Base-by-base conservation (phyloP, 2,113 vertebrate species). In the Xyrauchen texanus region DNA sequence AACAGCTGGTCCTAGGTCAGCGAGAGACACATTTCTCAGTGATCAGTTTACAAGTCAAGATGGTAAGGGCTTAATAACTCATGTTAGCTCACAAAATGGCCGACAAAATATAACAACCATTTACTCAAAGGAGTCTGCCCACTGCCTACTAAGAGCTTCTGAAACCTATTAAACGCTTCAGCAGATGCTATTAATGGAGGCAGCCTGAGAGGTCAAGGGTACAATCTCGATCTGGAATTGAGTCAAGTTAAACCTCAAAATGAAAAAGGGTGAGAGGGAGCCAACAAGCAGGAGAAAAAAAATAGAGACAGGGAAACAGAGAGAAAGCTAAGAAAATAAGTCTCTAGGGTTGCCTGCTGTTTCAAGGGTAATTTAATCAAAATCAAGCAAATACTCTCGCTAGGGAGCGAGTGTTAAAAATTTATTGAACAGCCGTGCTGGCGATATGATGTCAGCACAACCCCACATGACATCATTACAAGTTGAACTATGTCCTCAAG, bases 281-380 rank as follows among this genome's bases (percentile, higher is more conserved):
- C 47, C 62, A 79, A 63, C 65, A 51, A 83, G 62, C 58, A 52
- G 65, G 72, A 66, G 61, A 83, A 74, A 52, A 71, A n/a, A 61
- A 61, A 79, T n/a, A 55, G 11, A 80, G 60, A 11, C 6, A 75
- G 15, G 42, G 45, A 70, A 42, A 62, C 52, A 34, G 21, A 34
- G 21, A 71, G 66, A 60, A 62, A 51, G 73, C 12, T 11, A 0
- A 52, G 66, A 74, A 81, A 80, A 57, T 46, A 83, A 81, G 67
- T 73, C 77, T 81, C 77, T 15, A 63, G 82, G 81, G 82, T 88
- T 78, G 75, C 67, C 73, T 34, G 21, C 21, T 34, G 69, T 85
- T 82, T 84, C 84, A 79, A 82, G 49, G 77, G 77, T 87, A 85
- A 87, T 88, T 86, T 85, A 85, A 85, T 88, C 72, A 81, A 82